Evolutionary conservation across 2,113 vertebrate genomes (phyloP).

Genomic region (Nestor notabilis): DNA sequence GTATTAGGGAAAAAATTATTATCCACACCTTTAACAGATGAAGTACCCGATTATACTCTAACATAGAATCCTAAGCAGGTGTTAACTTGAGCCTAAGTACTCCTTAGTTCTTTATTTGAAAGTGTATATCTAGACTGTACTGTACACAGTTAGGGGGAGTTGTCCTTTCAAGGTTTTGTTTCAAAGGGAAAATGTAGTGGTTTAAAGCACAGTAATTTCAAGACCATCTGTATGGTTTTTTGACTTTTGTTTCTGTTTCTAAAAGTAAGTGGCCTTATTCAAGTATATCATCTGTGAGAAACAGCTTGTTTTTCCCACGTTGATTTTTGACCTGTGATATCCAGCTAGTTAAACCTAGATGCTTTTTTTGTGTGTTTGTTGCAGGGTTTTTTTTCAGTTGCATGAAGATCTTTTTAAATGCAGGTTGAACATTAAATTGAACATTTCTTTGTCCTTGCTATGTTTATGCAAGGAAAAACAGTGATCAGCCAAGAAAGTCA

Average conservation of each 20-base stretch:
- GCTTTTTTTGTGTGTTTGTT: neutral
- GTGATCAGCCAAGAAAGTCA: neutral
- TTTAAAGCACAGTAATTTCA: neutral
- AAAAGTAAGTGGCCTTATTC: neutral
- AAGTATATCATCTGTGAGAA: neutral
- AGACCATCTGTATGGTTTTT: rapidly evolving
- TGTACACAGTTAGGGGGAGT: neutral
- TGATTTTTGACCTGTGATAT: neutral
- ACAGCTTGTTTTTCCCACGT: neutral
- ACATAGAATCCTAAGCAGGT: neutral
- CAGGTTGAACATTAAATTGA: neutral
- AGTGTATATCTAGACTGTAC: neutral
- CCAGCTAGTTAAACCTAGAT: neutral
- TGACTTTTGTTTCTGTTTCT: neutral
- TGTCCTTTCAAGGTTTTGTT: neutral
- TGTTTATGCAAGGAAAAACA: neutral
- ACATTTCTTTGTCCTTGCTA: neutral
- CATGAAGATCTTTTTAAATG: neutral
- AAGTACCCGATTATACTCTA: neutral
- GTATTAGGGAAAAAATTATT: neutral
- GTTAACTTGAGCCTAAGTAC: neutral
- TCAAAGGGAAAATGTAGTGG: neutral
- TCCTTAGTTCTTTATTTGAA: neutral
- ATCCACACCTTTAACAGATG: neutral
- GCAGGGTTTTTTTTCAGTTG: neutral